Evolutionary conservation across 2,797 vertebrate species (phyloP).

Genomic region (Cynodonichthys magdalenae): DNA sequence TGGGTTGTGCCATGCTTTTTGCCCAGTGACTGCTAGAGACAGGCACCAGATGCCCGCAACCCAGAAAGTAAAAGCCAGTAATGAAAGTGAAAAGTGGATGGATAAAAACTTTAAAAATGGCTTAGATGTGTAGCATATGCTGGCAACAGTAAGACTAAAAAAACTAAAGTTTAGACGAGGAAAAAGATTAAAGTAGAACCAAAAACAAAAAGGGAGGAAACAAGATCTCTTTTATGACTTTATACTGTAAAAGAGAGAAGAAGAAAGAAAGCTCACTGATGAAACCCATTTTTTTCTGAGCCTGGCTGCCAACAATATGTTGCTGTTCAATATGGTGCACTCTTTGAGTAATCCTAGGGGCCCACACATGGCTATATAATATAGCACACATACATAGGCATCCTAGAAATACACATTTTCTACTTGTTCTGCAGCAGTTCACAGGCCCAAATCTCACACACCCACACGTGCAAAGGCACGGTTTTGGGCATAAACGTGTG

Average conservation of each 20-base stretch:
- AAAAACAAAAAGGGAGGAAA: conserved; percentile 18
- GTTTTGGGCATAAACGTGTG: conserved; percentile 16
- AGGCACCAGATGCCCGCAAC: no score
- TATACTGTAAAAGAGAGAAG: conserved; percentile 37
- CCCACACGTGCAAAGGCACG: conserved; percentile 23
- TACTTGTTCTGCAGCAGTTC: conserved; percentile 37
- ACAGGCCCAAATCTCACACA: conserved; percentile 26
- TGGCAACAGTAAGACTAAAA: neutral
- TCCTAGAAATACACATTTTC: conserved; percentile 22
- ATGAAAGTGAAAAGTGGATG: no score
- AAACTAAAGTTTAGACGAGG: conserved; percentile 32
- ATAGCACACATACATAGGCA: conserved; percentile 7
- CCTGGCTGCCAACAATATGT: conserved; percentile 63
- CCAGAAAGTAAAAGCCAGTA: no score
- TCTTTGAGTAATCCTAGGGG: conserved; percentile 58
- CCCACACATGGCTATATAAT: conserved; percentile 53
- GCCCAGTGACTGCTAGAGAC: no score
- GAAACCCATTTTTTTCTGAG: conserved; percentile 48
- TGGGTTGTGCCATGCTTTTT: no score
- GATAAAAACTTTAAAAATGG: no score
- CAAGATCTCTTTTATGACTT: conserved; percentile 44
- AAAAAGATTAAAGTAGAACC: conserved; percentile 31
- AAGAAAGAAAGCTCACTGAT: conserved; percentile 25
- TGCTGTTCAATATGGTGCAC: conserved; percentile 61
- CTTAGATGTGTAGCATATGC: no score